Percentiles rank a stretch among this genome's conserved stretches.
Conservation (phyloP, 2,797 vertebrate genomes). For the Rousettus madagascariensis region DNA sequence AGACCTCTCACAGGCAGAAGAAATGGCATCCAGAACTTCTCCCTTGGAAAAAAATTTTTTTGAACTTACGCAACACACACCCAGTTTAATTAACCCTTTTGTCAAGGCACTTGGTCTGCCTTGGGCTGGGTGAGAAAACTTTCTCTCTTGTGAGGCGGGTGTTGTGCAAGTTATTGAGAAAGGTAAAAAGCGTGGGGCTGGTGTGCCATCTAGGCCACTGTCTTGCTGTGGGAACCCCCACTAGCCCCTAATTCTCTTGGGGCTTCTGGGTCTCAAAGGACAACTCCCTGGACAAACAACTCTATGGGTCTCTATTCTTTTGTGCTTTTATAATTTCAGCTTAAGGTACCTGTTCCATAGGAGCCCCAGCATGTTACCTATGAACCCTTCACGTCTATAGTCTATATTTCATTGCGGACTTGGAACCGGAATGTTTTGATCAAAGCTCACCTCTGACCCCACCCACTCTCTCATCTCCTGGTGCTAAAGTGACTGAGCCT, state of each 20-base stretch:
- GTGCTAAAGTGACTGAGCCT: neutral
- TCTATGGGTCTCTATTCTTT: neutral
- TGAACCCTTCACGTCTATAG: neutral
- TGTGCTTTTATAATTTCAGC: neutral
- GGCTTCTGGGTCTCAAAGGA: neutral
- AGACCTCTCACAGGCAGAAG: conserved; percentile 57
- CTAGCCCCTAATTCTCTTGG: neutral
- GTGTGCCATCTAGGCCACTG: neutral
- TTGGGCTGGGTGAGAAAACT: neutral
- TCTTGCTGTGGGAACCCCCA: neutral
- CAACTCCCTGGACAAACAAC: neutral
- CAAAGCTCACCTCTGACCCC: neutral
- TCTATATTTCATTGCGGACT: neutral
- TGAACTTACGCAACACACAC: neutral
- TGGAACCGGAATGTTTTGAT: neutral
- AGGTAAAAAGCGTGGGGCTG: neutral
- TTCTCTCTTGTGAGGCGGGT: neutral
- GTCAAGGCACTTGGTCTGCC: neutral
- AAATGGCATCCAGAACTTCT: conserved; percentile 53
- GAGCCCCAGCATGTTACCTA: neutral
- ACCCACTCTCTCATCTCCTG: neutral
- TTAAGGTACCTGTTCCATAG: neutral
- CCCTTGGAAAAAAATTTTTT: conserved; percentile 45
- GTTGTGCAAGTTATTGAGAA: neutral
- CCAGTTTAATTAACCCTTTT: conserved; percentile 63